Percentiles rank a stretch among this genome's conserved stretches.
Conservation (phyloP, 2,797 vertebrate species). For the Halcyon smyrnensis region DNA sequence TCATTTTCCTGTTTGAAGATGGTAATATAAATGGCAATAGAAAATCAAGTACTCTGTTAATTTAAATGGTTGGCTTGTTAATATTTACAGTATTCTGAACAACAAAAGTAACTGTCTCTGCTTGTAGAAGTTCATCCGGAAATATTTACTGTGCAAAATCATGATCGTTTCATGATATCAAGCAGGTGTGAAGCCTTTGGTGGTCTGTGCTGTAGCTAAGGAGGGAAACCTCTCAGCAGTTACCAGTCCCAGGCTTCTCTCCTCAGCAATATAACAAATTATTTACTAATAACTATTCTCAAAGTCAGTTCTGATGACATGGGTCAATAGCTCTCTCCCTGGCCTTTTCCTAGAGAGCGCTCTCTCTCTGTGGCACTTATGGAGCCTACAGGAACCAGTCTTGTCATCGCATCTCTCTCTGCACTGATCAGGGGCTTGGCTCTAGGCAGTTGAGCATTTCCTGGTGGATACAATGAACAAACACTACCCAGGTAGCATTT, state of each 20-base stretch:
- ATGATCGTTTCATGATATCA: background rate
- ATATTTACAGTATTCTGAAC: background rate
- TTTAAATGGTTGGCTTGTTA: background rate
- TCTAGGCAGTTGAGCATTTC: background rate
- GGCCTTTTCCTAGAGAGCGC: background rate
- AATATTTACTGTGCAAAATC: background rate
- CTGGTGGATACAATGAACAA: background rate
- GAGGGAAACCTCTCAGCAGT: background rate
- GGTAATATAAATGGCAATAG: constrained; percentile 20
- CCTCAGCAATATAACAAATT: background rate
- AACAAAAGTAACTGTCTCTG: background rate
- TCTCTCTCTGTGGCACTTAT: fast-evolving
- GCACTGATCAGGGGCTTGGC: background rate
- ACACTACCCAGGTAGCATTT: background rate
- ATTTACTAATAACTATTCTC: background rate
- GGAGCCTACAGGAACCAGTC: background rate
- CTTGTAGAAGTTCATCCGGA: background rate
- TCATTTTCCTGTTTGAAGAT: constrained; percentile 1
- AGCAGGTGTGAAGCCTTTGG: background rate
- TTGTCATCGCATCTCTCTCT: background rate
- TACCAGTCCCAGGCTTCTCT: background rate
- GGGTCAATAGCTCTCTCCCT: background rate
- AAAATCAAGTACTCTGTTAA: background rate
- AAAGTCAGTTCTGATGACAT: background rate
- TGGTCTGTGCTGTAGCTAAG: background rate